Evolutionary conservation across 1,140 invertebrate genomes (phyloP).

Genomic region (Heterodera carotae): DNA sequence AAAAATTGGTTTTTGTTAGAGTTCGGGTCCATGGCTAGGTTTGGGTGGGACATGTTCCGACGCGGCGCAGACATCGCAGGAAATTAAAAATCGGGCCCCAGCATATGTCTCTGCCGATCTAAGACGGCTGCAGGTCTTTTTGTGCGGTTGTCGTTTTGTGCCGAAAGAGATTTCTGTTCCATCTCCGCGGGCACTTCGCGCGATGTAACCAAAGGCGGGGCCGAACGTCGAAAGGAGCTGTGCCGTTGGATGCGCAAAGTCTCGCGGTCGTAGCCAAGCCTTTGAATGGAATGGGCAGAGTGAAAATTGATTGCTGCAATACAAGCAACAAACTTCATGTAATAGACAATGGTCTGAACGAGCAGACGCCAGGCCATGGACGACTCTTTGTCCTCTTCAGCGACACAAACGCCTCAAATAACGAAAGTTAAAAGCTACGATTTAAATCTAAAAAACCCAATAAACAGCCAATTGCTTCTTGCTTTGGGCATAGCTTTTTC

Average conservation of each 20-base stretch:
- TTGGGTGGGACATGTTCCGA: too few relatives aligned
- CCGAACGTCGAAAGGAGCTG: conserved; percentile 28
- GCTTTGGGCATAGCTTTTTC: too few relatives aligned
- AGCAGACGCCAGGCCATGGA: conserved; percentile 51
- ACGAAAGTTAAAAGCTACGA: too few relatives aligned
- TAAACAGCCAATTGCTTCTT: too few relatives aligned
- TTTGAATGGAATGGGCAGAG: conserved; percentile 2
- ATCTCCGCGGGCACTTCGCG: not conserved
- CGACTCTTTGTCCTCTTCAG: conserved; percentile 49
- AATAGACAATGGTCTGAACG: conserved; percentile 50
- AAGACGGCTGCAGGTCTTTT: too few relatives aligned
- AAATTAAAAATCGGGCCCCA: too few relatives aligned
- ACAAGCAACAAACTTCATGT: conserved; percentile 39
- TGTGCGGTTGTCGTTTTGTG: too few relatives aligned
- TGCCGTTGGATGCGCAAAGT: conserved; percentile 36
- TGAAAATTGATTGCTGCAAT: not conserved
- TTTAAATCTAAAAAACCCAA: too few relatives aligned
- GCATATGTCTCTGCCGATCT: too few relatives aligned
- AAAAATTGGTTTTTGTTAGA: too few relatives aligned
- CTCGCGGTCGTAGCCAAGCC: conserved; percentile 49
- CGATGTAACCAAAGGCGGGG: not conserved
- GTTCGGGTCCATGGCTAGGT: too few relatives aligned
- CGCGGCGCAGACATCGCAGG: too few relatives aligned
- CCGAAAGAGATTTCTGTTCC: not conserved
- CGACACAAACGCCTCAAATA: conserved; percentile 1